phyloP scores from a whole-genome alignment of 2,888 invertebrate species.

The Embidobia sp. region DNA sequence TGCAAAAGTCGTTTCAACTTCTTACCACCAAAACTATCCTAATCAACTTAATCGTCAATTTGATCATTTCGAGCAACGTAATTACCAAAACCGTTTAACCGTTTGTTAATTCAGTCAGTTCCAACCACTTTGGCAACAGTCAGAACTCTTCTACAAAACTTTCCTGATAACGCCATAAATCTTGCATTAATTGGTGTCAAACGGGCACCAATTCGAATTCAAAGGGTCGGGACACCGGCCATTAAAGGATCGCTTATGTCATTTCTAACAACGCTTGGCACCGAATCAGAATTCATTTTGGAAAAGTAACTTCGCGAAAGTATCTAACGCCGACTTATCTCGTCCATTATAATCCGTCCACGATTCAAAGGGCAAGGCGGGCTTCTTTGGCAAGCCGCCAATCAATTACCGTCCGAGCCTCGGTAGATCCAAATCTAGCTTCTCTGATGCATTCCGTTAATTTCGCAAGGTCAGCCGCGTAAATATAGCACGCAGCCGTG shows the following conservation, averaged over 20 bases:
- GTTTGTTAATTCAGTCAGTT: too few species aligned
- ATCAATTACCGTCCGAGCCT: constrained; percentile 53
- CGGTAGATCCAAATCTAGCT: constrained; percentile 45
- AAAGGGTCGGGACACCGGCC: neutral
- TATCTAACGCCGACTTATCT: constrained; percentile 32
- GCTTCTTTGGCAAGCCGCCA: constrained; percentile 44
- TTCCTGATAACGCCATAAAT: too few species aligned
- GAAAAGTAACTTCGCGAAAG: constrained; percentile 28
- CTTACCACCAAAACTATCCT: too few species aligned
- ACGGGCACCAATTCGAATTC: neutral
- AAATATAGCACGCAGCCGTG: constrained; percentile 35
- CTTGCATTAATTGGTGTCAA: too few species aligned
- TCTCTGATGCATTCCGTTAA: constrained; percentile 53
- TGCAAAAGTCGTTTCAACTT: too few species aligned
- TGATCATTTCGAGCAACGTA: too few species aligned
- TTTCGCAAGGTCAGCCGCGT: constrained; percentile 45
- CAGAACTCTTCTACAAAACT: too few species aligned
- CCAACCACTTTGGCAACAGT: too few species aligned
- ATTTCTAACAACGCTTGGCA: constrained; percentile 38
- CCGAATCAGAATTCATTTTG: constrained; percentile 28
- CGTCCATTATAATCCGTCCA: constrained; percentile 36
- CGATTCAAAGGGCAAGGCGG: constrained; percentile 32
- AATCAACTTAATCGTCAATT: too few species aligned
- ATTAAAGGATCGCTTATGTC: too few species aligned
- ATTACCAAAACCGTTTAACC: too few species aligned